These are phyloP conservation scores for Platypus cylindrus DNA, from an alignment of 2,888 invertebrate genomes.

Conservation along the genomic window DNA sequence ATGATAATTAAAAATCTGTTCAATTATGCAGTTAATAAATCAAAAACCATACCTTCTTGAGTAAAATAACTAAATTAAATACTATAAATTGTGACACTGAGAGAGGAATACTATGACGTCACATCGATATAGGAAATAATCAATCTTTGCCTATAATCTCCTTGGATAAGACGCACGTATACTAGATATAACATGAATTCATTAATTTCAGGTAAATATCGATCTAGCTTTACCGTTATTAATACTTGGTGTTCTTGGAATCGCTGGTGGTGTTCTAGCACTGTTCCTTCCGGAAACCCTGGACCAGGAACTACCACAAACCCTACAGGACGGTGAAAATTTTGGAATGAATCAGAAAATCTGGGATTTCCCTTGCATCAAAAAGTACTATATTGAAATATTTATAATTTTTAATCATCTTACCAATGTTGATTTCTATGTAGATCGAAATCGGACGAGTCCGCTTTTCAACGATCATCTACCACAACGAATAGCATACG, in stretches of 20 bases:
- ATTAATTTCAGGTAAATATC: slow-evolving; percentile 46
- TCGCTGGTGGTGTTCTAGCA: slow-evolving; percentile 61
- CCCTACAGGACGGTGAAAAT: slow-evolving; percentile 72
- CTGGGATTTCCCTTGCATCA: slow-evolving; percentile 69
- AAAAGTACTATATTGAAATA: slow-evolving; percentile 29
- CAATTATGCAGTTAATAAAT: no score
- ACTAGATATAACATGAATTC: no score
- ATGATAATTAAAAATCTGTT: no score
- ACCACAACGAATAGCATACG: slow-evolving; percentile 34
- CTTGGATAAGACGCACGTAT: no score
- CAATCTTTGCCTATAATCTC: no score
- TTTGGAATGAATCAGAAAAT: slow-evolving; percentile 70
- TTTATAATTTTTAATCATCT: background rate
- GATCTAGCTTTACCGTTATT: slow-evolving; percentile 61
- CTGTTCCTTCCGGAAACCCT: slow-evolving; percentile 76
- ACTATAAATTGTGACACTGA: no score
- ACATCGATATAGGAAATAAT: no score
- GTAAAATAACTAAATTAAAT: no score
- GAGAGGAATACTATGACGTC: no score
- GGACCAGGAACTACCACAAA: slow-evolving; percentile 75
- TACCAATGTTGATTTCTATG: background rate
- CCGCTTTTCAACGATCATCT: slow-evolving; percentile 7
- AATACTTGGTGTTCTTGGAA: slow-evolving; percentile 63
- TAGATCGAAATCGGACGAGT: slow-evolving; percentile 7
- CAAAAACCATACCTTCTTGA: no score